Percentiles rank a stretch among this genome's conserved stretches.
phyloP scores from a whole-genome alignment of 2,888 invertebrate genomes.

The Cheilosia impressa region DNA sequence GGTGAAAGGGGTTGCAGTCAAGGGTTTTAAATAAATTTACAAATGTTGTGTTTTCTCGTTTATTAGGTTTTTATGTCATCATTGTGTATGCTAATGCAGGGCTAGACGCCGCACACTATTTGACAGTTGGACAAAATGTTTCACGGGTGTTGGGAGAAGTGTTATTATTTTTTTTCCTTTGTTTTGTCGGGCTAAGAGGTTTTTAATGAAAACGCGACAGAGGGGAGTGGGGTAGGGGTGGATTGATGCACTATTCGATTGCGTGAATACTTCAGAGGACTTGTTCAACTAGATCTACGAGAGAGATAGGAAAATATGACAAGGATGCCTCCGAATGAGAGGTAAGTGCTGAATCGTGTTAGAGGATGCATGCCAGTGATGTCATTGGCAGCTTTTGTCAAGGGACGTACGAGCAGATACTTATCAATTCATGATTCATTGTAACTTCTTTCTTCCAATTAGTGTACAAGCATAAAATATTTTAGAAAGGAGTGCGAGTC shows the following conservation, averaged over 20 bases:
- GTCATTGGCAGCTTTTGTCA: constrained; percentile 14
- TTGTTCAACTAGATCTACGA: constrained; percentile 45
- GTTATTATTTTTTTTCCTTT: constrained; percentile 14
- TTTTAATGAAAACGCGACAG: constrained; percentile 60
- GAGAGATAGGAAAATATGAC: constrained; percentile 62
- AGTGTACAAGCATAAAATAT: no score
- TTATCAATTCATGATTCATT: background rate
- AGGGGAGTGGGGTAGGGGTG: background rate
- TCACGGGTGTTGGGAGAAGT: constrained; percentile 50
- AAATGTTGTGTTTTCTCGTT: constrained; percentile 73
- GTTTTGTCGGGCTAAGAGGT: constrained; percentile 60
- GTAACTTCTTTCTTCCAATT: no score
- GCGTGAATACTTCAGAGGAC: constrained; percentile 53
- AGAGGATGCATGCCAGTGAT: constrained; percentile 9
- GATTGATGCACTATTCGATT: constrained; percentile 26
- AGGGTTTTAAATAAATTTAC: constrained; percentile 75
- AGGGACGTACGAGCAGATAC: background rate
- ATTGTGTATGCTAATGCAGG: constrained; percentile 67
- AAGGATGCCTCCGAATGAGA: constrained; percentile 24
- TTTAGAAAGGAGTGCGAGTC: no score
- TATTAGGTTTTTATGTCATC: constrained; percentile 76
- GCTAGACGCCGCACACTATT: constrained; percentile 60
- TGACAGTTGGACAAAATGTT: constrained; percentile 73
- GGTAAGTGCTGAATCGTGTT: constrained; percentile 49
- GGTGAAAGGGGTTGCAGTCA: constrained; percentile 61